A percentile compares a stretch with the other conserved stretches of the same genome.
Evolutionary conservation across 2,888 invertebrate genomes (phyloP).

Genomic region (Malthinus seriepunctatus): DNA sequence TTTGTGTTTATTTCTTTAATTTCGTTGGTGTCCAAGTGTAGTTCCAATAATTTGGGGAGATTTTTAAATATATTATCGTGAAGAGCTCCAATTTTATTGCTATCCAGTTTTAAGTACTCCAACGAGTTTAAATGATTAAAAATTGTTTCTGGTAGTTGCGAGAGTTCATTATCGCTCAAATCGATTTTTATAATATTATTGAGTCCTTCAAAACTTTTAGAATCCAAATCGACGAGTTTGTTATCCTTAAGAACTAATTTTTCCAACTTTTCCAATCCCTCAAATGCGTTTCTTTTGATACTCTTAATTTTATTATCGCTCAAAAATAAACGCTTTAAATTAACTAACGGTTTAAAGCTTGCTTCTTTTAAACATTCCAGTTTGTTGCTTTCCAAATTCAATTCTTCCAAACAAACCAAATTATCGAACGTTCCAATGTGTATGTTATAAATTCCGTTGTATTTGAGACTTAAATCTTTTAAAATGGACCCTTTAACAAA

Average conservation of each 20-base stretch:
- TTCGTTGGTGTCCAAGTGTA: not conserved
- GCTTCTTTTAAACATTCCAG: not conserved
- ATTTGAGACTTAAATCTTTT: not conserved
- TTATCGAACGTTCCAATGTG: not conserved
- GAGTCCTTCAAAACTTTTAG: not conserved
- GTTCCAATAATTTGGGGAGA: not conserved
- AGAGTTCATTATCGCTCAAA: not conserved
- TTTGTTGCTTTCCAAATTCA: conserved; percentile 5
- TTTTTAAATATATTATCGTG: not conserved
- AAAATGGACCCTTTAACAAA: not conserved
- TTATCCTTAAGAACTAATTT: not conserved
- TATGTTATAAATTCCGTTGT: conserved; percentile 1
- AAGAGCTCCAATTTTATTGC: not conserved
- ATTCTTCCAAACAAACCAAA: not conserved
- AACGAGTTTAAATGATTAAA: not conserved
- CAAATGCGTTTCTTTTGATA: not conserved
- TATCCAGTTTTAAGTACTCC: not conserved
- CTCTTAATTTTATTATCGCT: not conserved
- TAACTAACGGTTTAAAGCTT: not conserved
- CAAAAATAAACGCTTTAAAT: not conserved
- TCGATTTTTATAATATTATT: not conserved
- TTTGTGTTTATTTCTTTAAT: not conserved
- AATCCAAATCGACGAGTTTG: not conserved
- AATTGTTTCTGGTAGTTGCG: not conserved
- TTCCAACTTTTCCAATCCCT: conserved; percentile 1